phyloP scores from a whole-genome alignment of 2,888 invertebrate species.

The Opisthograptis luteolata region DNA sequence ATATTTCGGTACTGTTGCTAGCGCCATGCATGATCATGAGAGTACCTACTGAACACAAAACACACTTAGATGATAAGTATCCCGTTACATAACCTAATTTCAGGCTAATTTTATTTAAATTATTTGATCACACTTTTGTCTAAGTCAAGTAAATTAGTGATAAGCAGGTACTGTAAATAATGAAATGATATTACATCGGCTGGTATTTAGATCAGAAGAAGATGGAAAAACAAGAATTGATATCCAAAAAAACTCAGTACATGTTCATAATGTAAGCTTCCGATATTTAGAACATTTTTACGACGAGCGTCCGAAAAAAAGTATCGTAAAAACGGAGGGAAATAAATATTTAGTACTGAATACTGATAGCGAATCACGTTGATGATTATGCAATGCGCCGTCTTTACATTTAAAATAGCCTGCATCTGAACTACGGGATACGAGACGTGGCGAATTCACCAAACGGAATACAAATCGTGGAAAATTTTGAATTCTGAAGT shows the following conservation, averaged over 20 bases:
- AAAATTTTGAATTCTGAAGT: slow-evolving; percentile 72
- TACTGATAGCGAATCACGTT: slow-evolving; percentile 78
- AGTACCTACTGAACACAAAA: too few relatives aligned
- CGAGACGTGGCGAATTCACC: slow-evolving; percentile 71
- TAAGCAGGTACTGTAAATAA: too few relatives aligned
- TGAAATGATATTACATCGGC: too few relatives aligned
- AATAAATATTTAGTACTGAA: slow-evolving; percentile 80
- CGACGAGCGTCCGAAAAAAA: slow-evolving; percentile 51
- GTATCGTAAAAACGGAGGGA: slow-evolving; percentile 63
- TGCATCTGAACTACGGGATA: slow-evolving; percentile 76
- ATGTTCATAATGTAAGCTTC: slow-evolving; percentile 41
- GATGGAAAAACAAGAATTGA: neutral
- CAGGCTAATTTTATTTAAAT: too few relatives aligned
- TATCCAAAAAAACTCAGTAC: slow-evolving; percentile 8
- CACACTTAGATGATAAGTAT: too few relatives aligned
- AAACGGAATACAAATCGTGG: slow-evolving; percentile 80
- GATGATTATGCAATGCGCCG: slow-evolving; percentile 80
- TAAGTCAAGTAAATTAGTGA: too few relatives aligned
- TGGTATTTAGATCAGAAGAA: neutral
- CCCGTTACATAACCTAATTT: too few relatives aligned
- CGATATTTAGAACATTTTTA: slow-evolving; percentile 59
- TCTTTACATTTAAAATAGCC: slow-evolving; percentile 80
- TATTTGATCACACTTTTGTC: too few relatives aligned
- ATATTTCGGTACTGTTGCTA: too few relatives aligned
- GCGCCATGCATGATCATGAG: too few relatives aligned